Evolutionary conservation across 2,113 vertebrate genomes (phyloP), one percentile per base, ranked within the genome.

Genomic region (Caranx ignobilis): DNA sequence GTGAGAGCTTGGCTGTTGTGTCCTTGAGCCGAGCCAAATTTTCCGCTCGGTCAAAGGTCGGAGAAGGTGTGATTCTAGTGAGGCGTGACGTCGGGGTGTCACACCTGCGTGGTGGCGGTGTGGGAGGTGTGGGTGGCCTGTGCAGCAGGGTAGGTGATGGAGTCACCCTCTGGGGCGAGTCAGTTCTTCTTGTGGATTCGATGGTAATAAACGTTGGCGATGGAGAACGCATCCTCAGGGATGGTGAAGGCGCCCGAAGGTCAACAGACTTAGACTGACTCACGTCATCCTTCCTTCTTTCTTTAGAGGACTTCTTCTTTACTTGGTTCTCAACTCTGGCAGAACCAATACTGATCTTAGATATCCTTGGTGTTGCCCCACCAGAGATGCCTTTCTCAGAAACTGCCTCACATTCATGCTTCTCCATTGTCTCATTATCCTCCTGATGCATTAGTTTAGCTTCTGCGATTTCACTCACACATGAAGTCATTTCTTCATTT

Each of bases 121-220:
- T 93, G 16, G 95, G 93, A 11, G 92, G 88, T 2, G 89, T 92
- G 55, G 85, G 79, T 13, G 95, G 93, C 59, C 92, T 93, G 80
- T 93, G 91, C 45, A 91, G 75, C 52, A 91, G 85, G n/a, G 88
- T 92, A 3, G 94, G 95, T 18, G 95, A 94, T 5, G 89, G 91
- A 4, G 85, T 86, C 3, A 95, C 89, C 83, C 91, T 95, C 8
- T 95, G 79, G 15, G 96, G 92, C 0, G 94, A 94, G 59, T 96
- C 94, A 3, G 92, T 92, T 85, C 92, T 85, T 32, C 94, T 88
- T 0, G 92, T 96, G 31, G 96, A 97, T 67, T 97, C 96, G 2
- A 97, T 97, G 32, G 95, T 96, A 78, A 98, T 97, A 60, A 95
- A 97, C 3, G 95, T 96, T 11, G 97, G 96, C 1, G 97, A 98